A percentile compares a stretch with the other conserved stretches of the same genome.
Conservation (phyloP, 92 coral and sea anemone species). For the Zoanthus sociatus region DNA sequence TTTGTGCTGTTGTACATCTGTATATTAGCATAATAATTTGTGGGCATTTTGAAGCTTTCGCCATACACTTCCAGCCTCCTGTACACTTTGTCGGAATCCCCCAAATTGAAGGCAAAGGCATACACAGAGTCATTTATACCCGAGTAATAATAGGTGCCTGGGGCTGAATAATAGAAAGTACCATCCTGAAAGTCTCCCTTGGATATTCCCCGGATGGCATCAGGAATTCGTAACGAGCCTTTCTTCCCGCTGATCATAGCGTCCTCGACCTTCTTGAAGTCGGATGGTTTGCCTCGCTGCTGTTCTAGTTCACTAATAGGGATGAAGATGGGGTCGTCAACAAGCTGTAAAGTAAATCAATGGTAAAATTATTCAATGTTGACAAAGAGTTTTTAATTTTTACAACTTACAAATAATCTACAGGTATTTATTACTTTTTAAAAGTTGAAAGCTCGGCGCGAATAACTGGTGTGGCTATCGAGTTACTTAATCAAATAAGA, state of each 20-base stretch:
- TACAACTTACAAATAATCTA: too few species aligned
- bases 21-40: slow-evolving; percentile 77
- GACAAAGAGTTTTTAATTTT: too few species aligned
- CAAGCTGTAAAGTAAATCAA: slow-evolving; percentile 70
- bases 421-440: too few species aligned
- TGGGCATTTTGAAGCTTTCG: slow-evolving; percentile 56
- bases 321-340: slow-evolving; percentile 98
- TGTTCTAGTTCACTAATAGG: slow-evolving; percentile 92
- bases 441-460: too few species aligned
- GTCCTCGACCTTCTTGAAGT: slow-evolving; percentile 76
- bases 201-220: slow-evolving; percentile 94
- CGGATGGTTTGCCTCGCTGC: slow-evolving; percentile 74
- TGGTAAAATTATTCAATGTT: too few species aligned
- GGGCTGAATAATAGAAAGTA: slow-evolving; percentile 77
- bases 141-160: slow-evolving; percentile 94
- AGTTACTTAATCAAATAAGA: too few species aligned
- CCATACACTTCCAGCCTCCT: slow-evolving; percentile 84
- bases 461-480: too few species aligned
- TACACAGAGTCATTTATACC: slow-evolving; percentile 94
- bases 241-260: slow-evolving; percentile 91
- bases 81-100: slow-evolving; percentile 90
- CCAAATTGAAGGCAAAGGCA: slow-evolving; percentile 95
- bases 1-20: slow-evolving; percentile 83
- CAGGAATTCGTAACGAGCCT: slow-evolving; percentile 84
- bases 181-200: slow-evolving; percentile 99